Base-by-base conservation (phyloP, 2,113 vertebrate species). In the Vicugna pacos region DNA sequence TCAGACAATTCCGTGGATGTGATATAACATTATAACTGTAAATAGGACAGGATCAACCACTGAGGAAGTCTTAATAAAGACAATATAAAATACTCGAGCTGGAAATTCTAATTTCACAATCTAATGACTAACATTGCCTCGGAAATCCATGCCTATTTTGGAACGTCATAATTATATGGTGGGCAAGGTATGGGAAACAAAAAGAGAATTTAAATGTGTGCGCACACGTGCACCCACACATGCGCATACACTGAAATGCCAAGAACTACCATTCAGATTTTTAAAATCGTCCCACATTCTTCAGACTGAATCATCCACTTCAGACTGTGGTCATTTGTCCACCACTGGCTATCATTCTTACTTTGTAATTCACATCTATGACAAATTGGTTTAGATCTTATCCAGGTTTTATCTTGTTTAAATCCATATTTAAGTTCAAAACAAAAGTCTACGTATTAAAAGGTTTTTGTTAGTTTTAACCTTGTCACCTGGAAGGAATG, bases 71-170 rank as follows among this genome's bases (percentile, higher is more conserved):
- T 93, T 72, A 86, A 86, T 42, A 77, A 94, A 95, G 69, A 62
- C 60, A 91, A 73, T 77, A 79, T 56, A 52, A 97, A 96, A 82
- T 89, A 56, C 8, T 54, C 0, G 2, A 93, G 69, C 56, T 82
- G 28, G 60, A 97, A 96, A 96, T 89, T 92, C 42, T 83, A 60
- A 86, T 92, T 97, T 96, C 54, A 83, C 56, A 65, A 76, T 81
- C 24, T 86, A 85, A 91, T 93, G 87, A 70, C 46, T 67, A 81
- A 50, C 67, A 82, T 17, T 89, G 48, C 42, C 52, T 88, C 15
- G 30, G 32, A 89, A 91, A 72, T 17, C n/a, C 56, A 97, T 10
- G 20, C 35, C 54, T 82, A 79, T 82, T 88, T 93, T 77, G 35
- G 12, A 83, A 79, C 26, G 50, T 60, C 19, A 16, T 86, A 75